Conservation (phyloP, 2,113 vertebrate genomes). For the Sapayoa aenigma region DNA sequence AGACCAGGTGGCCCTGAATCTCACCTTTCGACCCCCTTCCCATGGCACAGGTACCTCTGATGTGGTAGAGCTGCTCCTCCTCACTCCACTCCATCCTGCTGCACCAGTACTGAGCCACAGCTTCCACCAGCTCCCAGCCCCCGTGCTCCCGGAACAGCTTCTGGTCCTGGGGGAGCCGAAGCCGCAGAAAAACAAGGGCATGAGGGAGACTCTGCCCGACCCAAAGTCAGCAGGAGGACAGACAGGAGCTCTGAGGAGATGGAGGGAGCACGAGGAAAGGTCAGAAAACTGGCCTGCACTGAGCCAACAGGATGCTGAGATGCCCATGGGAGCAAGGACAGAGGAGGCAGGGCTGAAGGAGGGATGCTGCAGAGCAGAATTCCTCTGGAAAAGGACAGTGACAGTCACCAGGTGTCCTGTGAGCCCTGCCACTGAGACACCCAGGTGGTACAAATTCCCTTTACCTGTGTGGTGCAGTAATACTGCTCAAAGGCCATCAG, state of each 20-base stretch:
- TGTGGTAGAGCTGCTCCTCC: slow-evolving; percentile 81
- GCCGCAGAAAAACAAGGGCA: neutral
- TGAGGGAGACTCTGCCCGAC: neutral
- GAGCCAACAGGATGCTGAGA: neutral
- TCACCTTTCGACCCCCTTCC: neutral
- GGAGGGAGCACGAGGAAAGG: neutral
- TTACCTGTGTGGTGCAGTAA: slow-evolving; percentile 82
- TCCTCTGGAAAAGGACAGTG: neutral
- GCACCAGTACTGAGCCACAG: slow-evolving; percentile 91
- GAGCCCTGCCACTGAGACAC: fast-evolving
- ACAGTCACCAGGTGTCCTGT: neutral
- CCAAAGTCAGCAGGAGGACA: neutral
- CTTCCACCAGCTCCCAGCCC: slow-evolving; percentile 84
- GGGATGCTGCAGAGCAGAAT: neutral
- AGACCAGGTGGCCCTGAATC: fast-evolving
- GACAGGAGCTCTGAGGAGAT: neutral
- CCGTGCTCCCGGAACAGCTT: slow-evolving; percentile 80
- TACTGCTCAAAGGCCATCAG: slow-evolving; percentile 89
- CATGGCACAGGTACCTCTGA: slow-evolving; percentile 72
- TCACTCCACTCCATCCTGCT: slow-evolving; percentile 86
- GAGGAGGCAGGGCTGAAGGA: neutral
- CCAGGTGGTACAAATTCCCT: fast-evolving
- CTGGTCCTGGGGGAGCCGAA: slow-evolving; percentile 76
- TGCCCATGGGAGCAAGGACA: neutral
- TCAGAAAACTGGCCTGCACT: neutral